Evolutionary conservation across 2,888 invertebrate genomes (phyloP), one percentile per base, ranked within the genome.

Genomic region (Callimorpha dominula): DNA sequence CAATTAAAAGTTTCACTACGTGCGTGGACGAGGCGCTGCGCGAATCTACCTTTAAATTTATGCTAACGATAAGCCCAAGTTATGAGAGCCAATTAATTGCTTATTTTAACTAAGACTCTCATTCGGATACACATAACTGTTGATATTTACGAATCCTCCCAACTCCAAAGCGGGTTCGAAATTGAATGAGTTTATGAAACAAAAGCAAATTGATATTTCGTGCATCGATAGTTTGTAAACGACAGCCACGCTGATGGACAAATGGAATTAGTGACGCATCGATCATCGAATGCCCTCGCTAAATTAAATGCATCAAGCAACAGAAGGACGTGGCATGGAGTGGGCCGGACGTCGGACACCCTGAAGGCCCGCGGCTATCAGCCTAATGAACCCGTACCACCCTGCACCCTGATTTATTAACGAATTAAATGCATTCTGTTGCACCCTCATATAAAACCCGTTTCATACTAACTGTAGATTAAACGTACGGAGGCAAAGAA

Each of bases 1-100:
- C 95, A 95, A 95, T 95, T 95, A 95, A 95, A 95, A 95, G 95
- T 95, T 95, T 93, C 90, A 91, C 94, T 93, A 91, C 94, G 95
- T 95, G 95, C 95, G 95, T 95, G 95, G 94, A 91, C 92, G 93
- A 89, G 91, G 90, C 92, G 90, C 91, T 82, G 84, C 85, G 86
- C 89, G 90, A 90, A 89, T 91, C 90, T 86, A 93, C 93, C 94
- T 95, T 94, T 12, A 68, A 94, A 95, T 95, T 95, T 95, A 95
- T 94, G 91, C 93, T 88, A 87, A 86, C 91, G 93, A 93, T 95
- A 94, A 94, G 91, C 91, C 85, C 89, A 91, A 94, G 92, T 94
- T 94, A 92, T 92, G 92, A 93, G 91, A 93, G 88, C 90, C 93
- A 94, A 94, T 95, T 95, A 94, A 94, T 94, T 93, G 94, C 92